phyloP scores from a whole-genome alignment of 2,113 vertebrate species.

The Microcebus griseorufus region DNA sequence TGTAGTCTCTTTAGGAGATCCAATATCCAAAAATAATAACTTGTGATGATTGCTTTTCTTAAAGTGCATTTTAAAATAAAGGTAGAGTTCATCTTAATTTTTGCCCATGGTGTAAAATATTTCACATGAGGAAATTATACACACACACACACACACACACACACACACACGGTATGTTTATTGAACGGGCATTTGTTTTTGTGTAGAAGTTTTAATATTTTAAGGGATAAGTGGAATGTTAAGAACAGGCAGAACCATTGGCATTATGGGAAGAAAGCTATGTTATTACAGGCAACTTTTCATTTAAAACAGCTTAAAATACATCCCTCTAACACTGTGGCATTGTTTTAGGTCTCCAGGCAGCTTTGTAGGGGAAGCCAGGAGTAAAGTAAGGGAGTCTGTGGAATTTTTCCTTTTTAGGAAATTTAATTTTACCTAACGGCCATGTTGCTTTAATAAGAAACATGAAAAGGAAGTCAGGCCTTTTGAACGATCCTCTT shows the following conservation, averaged over 20 bases:
- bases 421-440: background rate
- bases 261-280: background rate
- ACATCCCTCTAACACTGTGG: background rate
- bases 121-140: background rate
- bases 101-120: background rate
- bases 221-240: background rate
- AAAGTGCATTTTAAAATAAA: background rate
- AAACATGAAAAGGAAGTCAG: background rate
- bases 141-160: no score
- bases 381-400: background rate
- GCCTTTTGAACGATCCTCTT: background rate
- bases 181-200: background rate
- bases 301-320: background rate
- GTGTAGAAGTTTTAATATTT: background rate
- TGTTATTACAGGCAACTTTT: background rate
- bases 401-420: background rate
- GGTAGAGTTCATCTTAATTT: background rate
- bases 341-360: background rate
- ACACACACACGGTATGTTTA: background rate
- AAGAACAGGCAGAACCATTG: background rate
- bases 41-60: background rate
- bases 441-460: background rate
- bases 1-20: background rate
- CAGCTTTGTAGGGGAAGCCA: background rate
- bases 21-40: conserved; percentile 19